Base-by-base conservation (phyloP, 2,797 vertebrate species). In the Coilia nasus region DNA sequence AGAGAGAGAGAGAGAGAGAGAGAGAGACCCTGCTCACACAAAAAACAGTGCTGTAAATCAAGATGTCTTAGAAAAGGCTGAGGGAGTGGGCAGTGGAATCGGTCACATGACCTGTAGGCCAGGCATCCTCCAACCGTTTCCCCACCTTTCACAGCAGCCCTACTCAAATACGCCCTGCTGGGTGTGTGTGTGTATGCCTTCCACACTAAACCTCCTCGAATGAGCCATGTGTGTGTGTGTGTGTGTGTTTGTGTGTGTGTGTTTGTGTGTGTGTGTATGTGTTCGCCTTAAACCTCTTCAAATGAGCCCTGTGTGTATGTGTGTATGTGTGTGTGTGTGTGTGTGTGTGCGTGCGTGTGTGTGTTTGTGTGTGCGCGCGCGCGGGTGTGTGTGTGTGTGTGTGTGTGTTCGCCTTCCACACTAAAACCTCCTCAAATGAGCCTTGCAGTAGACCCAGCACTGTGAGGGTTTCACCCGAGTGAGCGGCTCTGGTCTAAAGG, bases 21-120 rank as follows among this genome's bases (percentile, higher is more conserved):
- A 47, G 46, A 47, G 46, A 10, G 46, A 59, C 83, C 83, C 87
- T 71, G 25, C 81, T 86, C 88, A 87, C 84, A 88, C 85, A n/a
- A 47, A 91, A 90, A 90, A 92, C 91, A 93, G 88, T 83, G 87
- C 90, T 89, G 89, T 92, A 90, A 93, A 93, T 93, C 90, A 91
- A 89, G 89, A 92, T 88, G 84, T 88, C 90, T 93, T 89, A 90
- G 89, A 90, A 92, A 90, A 90, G 85, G 23, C 81, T 84, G 86
- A 90, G 85, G 86, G 83, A 90, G 89, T 89, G 89, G 88, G 85
- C 90, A 82, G 88, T 89, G 21, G 47, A 78, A 23, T 90, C 82
- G 83, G 86, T 92, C 88, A 89, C 88, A 83, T 54, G 82, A 25
- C 84, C 31, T 41, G 21, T 41, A 41, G 60, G n/a, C 17, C 57